Evolutionary conservation across 2,797 vertebrate species (phyloP).

Genomic region (Acanthis flammea): DNA sequence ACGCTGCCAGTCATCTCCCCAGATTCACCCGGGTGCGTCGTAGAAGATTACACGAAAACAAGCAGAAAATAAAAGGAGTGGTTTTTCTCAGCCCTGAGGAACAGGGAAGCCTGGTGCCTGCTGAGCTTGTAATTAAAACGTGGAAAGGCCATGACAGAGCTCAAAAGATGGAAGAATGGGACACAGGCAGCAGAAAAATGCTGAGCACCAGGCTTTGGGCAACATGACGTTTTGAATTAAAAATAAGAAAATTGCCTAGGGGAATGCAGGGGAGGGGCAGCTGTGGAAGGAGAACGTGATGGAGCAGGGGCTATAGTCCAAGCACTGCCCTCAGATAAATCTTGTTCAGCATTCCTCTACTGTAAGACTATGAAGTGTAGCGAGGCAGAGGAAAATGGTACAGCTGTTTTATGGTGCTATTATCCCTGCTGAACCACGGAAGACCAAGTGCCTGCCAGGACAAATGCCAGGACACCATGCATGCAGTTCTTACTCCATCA

Average conservation of each 20-base stretch:
- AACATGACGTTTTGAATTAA: neutral
- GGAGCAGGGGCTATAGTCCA: neutral
- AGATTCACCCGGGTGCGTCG: neutral
- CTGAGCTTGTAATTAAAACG: slow-evolving; percentile 48
- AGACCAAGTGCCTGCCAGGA: neutral
- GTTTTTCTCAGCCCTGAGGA: neutral
- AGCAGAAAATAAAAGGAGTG: neutral
- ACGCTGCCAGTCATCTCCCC: rapidly evolving
- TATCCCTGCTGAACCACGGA: neutral
- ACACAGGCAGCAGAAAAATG: slow-evolving; percentile 8
- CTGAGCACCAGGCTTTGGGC: neutral
- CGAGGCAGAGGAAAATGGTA: neutral
- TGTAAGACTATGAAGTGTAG: neutral
- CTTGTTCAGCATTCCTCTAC: rapidly evolving
- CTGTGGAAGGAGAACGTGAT: neutral
- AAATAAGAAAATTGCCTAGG: slow-evolving; percentile 42
- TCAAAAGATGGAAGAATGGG: slow-evolving; percentile 26
- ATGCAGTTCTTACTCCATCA: neutral
- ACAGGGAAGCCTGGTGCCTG: neutral
- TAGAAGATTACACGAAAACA: rapidly evolving
- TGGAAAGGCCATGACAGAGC: neutral
- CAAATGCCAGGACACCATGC: neutral
- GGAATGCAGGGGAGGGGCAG: rapidly evolving
- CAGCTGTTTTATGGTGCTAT: neutral
- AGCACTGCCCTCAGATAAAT: neutral